These are phyloP conservation scores for Clostera curtula DNA, from an alignment of 2,888 invertebrate genomes.

Conservation along the genomic window DNA sequence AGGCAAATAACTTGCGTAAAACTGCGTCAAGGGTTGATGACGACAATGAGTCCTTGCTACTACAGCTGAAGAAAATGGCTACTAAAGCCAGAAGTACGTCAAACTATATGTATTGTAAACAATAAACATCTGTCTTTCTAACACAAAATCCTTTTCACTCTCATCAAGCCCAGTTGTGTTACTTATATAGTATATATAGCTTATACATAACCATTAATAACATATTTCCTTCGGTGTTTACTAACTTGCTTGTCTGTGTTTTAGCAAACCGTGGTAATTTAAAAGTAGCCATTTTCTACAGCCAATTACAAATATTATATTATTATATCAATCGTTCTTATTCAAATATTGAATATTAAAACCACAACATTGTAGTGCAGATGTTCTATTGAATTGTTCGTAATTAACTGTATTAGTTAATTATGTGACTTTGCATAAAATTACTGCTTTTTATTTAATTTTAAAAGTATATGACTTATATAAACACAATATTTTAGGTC, in stretches of 20 bases:
- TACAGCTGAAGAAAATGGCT: conserved; percentile 97
- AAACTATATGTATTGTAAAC: conserved; percentile 51
- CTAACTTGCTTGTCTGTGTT: conserved; percentile 54
- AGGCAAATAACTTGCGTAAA: conserved; percentile 91
- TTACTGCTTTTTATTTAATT: too few species aligned
- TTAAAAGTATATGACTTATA: too few species aligned
- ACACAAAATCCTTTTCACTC: conserved; percentile 28
- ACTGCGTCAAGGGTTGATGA: conserved; percentile 95
- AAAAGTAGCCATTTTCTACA: conserved; percentile 75
- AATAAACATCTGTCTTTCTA: conserved; percentile 46
- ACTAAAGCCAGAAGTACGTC: conserved; percentile 87
- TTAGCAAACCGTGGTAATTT: conserved; percentile 43
- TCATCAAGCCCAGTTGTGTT: conserved; percentile 24
- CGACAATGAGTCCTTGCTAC: conserved; percentile 96
- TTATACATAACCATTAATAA: conserved; percentile 17
- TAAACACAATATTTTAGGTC: conserved; percentile 73
- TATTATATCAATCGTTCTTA: too few species aligned
- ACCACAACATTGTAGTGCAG: conserved; percentile 14
- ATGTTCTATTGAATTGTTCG: too few species aligned
- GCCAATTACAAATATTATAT: conserved; percentile 30
- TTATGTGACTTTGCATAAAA: too few species aligned
- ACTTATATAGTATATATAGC: conserved; percentile 30
- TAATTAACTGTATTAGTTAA: too few species aligned
- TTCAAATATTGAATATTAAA: conserved; percentile 22
- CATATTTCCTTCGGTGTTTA: conserved; percentile 31